Percentiles rank a stretch among this genome's conserved stretches.
Evolutionary conservation across 2,888 invertebrate genomes (phyloP).

Genomic region (Erebia epiphron): DNA sequence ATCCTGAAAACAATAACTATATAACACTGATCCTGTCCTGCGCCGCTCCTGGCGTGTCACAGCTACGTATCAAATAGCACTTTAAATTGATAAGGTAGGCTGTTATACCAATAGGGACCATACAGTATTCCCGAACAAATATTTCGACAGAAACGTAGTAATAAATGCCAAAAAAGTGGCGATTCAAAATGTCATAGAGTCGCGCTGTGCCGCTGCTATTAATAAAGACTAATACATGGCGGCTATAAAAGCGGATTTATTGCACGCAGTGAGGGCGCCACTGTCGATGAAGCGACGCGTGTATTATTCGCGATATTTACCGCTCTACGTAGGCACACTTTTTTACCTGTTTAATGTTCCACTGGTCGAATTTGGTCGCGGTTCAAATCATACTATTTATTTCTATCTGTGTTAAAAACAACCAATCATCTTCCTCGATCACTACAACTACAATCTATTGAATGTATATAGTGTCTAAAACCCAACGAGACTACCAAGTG

Average conservation of each 20-base stretch:
- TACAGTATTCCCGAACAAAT: background rate
- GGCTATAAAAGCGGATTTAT: slow-evolving; percentile 11
- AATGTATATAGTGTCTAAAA: no score
- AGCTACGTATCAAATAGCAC: background rate
- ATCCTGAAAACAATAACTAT: no score
- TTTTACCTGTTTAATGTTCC: no score
- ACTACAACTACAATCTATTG: no score
- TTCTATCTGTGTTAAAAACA: no score
- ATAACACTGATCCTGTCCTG: no score
- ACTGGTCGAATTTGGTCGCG: no score
- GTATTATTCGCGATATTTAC: background rate
- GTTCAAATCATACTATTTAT: no score
- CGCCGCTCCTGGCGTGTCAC: background rate
- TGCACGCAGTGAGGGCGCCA: background rate
- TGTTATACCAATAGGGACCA: background rate
- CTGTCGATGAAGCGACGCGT: background rate
- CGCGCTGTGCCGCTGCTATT: background rate
- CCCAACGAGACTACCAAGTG: no score
- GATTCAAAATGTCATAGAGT: slow-evolving; percentile 8
- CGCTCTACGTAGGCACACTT: no score
- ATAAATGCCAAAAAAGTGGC: slow-evolving; percentile 6
- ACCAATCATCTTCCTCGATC: no score
- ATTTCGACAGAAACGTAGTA: background rate
- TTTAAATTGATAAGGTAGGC: background rate
- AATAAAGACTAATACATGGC: background rate